Evolutionary conservation across 2,888 invertebrate species (phyloP), one percentile per base, ranked within the genome.

Genomic region (Scaptomyza reducta): DNA sequence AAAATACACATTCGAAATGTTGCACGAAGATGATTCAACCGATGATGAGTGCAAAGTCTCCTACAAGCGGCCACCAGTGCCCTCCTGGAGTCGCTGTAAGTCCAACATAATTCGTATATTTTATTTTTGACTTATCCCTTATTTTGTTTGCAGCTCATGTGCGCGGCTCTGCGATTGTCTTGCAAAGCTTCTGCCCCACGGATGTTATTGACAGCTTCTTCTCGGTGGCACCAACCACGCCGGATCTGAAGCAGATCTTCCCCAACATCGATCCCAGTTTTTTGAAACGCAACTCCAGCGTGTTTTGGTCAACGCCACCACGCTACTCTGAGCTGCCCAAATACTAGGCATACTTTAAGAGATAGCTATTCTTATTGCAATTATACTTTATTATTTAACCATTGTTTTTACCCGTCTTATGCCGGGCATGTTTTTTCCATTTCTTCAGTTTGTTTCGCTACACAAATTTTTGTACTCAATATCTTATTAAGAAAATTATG

Each of bases 291-390:
- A 95, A 95, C 40, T 96, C 96, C 0, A 95, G 95, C 81, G 95
- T 95, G 42, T 93, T 95, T 56, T 96, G 96, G 96, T 93, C 94
- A 74, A 94, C 95, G 10, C 95, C 95, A 46, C 95, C 95, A 1
- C 91, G 94, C 44, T 94, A 93, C 88, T 93, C 94, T 3, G 92
- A 93, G 84, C 91, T 94, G 87, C 90, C 91, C 44, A 92, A 92
- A 76, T 91, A 92, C 75, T 91, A 77, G 50, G 3, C 18, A 27
- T 7, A 22, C 7, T 5, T 60, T 18, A 31, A 18, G 54, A 56
- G 11, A 27, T 18, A 41, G 25, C 38, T 38, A 58, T 53, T 9
- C 35, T 53, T 10, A 31, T 42, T 41, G 61, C 74, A 51, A 67
- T 67, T n/a, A 33, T 18, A 29, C 18, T 18, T 9, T 18, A 18